Conservation (phyloP, 2,888 invertebrate species). For the Pachymerium ferrugineum region DNA sequence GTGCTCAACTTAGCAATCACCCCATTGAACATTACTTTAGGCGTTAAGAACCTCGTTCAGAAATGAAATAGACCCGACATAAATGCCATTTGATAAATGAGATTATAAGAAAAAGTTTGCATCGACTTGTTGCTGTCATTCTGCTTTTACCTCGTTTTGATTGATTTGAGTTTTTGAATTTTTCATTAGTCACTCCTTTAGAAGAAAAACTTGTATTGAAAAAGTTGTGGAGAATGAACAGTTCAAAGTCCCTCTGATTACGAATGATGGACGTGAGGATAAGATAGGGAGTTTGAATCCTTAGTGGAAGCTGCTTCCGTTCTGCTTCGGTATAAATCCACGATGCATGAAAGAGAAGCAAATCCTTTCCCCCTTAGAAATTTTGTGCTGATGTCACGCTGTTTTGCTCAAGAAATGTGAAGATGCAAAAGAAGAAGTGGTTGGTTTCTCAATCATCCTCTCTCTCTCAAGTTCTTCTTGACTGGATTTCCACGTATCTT, state of each 20-base stretch:
- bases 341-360: constrained; percentile 4
- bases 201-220: too few species aligned
- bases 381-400: constrained; percentile 8
- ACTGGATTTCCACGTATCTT: neutral
- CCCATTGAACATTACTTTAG: too few species aligned
- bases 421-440: constrained; percentile 4
- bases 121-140: neutral
- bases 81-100: too few species aligned
- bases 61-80: too few species aligned
- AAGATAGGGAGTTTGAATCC: neutral
- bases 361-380: constrained; percentile 7
- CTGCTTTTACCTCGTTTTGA: neutral
- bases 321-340: neutral
- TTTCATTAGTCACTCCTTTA: neutral
- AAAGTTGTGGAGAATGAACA: neutral
- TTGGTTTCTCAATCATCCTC: neutral
- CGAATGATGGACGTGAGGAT: neutral
- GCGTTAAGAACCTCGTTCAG: too few species aligned
- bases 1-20: too few species aligned
- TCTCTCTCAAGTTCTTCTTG: neutral
- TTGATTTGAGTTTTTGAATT: neutral
- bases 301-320: neutral
- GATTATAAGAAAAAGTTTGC: too few species aligned
- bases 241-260: neutral
- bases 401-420: neutral